Percentiles rank a stretch among this genome's conserved stretches.
Conservation (phyloP, 2,888 invertebrate genomes). For the Torymus texanus region DNA sequence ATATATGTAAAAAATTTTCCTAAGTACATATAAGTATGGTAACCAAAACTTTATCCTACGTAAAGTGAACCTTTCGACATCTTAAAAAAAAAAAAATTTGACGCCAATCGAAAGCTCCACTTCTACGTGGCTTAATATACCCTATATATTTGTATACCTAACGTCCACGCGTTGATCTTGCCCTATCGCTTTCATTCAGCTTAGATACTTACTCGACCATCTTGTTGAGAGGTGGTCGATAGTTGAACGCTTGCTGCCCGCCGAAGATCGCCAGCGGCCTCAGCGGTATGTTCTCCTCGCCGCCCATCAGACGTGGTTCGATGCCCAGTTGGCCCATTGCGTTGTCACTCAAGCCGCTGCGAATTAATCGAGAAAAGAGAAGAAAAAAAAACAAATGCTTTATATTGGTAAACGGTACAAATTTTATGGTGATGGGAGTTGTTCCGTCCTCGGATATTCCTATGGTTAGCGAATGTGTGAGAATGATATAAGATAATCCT, state of each 20-base stretch:
- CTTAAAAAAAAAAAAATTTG: no score
- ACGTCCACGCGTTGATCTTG: no score
- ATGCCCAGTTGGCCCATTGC: slow-evolving; percentile 70
- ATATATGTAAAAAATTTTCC: background rate
- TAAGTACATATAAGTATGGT: no score
- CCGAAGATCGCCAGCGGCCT: slow-evolving; percentile 82
- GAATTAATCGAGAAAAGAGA: background rate
- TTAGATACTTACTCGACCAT: slow-evolving; percentile 82
- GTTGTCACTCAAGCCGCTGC: slow-evolving; percentile 70
- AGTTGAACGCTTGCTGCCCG: slow-evolving; percentile 66
- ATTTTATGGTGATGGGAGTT: no score
- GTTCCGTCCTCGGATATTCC: no score
- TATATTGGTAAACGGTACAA: background rate
- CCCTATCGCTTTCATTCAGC: background rate
- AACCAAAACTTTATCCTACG: background rate
- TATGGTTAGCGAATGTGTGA: no score
- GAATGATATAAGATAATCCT: no score
- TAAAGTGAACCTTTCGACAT: no score
- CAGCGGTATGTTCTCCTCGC: slow-evolving; percentile 87
- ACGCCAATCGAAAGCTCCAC: no score
- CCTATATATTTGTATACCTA: no score
- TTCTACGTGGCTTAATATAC: no score
- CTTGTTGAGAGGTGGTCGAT: slow-evolving; percentile 81
- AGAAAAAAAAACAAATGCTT: background rate
- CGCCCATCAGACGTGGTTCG: slow-evolving; percentile 70